phyloP scores from a whole-genome alignment of 1,140 invertebrate genomes.

The Drosophila sulfurigaster region DNA sequence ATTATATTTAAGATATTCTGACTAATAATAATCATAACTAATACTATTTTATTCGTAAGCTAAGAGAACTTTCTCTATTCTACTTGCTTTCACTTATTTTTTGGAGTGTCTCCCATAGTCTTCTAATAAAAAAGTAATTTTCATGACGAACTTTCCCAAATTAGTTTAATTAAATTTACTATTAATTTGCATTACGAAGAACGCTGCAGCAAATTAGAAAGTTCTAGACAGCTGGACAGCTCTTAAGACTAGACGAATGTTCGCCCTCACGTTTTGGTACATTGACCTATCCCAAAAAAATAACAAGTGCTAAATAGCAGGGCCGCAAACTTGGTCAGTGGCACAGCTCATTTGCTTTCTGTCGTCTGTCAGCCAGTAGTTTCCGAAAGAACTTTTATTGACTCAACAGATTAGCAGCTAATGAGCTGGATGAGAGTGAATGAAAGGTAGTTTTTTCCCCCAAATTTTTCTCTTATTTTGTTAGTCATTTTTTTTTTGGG shows the following conservation, averaged over 20 bases:
- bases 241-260: not conserved
- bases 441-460: conserved; percentile 9
- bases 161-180: not conserved
- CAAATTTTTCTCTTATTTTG: conserved; percentile 17
- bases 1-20: too few relatives aligned
- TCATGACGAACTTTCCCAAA: not conserved
- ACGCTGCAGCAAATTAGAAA: conserved; percentile 7
- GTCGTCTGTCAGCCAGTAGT: conserved; percentile 2
- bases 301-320: conserved; percentile 59
- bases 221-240: not conserved
- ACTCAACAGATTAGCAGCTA: conserved; percentile 73
- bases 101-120: too few relatives aligned
- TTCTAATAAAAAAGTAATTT: too few relatives aligned
- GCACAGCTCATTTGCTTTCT: conserved; percentile 40
- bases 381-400: conserved; percentile 57
- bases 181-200: conserved; percentile 1
- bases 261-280: conserved; percentile 7
- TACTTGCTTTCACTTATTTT: too few relatives aligned
- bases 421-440: conserved; percentile 51
- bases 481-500: conserved; percentile 19
- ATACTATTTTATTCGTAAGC: too few relatives aligned
- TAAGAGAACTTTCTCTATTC: too few relatives aligned
- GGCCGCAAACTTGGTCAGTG: conserved; percentile 67
- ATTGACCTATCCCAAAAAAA: conserved; percentile 75
- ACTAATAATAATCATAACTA: too few relatives aligned